phyloP scores from a whole-genome alignment of 2,797 vertebrate genomes.

The Smutsia gigantea region DNA sequence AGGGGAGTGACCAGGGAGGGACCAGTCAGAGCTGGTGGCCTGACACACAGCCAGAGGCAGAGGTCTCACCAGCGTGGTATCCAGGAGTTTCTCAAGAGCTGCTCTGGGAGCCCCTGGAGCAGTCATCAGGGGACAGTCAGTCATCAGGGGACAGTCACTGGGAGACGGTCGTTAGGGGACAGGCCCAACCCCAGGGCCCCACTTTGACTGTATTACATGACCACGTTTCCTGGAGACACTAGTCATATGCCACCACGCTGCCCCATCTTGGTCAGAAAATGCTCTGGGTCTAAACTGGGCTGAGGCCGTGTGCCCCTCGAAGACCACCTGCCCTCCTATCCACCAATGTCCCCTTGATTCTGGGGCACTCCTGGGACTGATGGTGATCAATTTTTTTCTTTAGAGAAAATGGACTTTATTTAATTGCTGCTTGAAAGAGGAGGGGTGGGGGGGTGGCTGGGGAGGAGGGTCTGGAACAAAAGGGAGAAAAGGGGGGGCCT shows the following conservation, averaged over 20 bases:
- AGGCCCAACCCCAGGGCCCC: too few relatives aligned
- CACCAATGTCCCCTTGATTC: not conserved
- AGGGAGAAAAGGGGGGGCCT: not conserved
- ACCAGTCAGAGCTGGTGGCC: too few relatives aligned
- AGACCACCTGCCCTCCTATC: rapidly evolving
- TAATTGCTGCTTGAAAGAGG: slow-evolving; percentile 28
- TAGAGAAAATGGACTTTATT: slow-evolving; percentile 34
- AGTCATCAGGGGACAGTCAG: not conserved
- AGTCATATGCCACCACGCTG: too few relatives aligned
- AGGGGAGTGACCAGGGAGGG: not conserved
- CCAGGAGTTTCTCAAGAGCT: not conserved
- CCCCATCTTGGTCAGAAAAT: rapidly evolving
- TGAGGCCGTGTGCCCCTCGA: rapidly evolving
- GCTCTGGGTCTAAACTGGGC: rapidly evolving
- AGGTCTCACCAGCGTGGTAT: too few relatives aligned
- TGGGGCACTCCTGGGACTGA: not conserved
- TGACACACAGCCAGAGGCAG: not conserved
- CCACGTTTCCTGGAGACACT: too few relatives aligned
- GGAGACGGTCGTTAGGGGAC: too few relatives aligned
- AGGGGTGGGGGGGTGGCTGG: not conserved
- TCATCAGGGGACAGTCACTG: not conserved
- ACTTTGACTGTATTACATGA: rapidly evolving
- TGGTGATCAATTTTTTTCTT: not conserved
- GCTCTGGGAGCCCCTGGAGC: not conserved
- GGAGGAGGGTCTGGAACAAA: not conserved